phyloP scores from a whole-genome alignment of 2,113 vertebrate genomes.

The Monopterus albus region DNA sequence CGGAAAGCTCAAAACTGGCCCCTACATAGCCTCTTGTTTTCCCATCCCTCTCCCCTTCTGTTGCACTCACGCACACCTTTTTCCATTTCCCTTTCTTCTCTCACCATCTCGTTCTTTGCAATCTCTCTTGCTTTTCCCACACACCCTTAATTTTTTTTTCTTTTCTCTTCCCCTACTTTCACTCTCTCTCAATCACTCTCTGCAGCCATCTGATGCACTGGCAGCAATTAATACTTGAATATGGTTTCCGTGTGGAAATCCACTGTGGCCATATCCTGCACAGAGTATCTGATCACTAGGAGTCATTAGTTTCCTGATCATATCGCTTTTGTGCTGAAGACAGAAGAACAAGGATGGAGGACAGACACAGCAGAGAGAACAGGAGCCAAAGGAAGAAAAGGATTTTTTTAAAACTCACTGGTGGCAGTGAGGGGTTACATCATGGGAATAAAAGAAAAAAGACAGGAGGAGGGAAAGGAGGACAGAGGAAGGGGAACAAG shows the following conservation, averaged over 20 bases:
- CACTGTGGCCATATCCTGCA: conserved; percentile 48
- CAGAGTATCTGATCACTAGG: conserved; percentile 45
- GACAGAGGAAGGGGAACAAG: conserved; percentile 24
- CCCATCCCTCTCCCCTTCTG: conserved; percentile 1
- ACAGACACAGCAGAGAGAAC: conserved; percentile 4
- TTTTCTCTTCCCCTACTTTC: neutral
- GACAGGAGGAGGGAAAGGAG: conserved; percentile 23
- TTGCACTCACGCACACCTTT: neutral
- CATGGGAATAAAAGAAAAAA: conserved; percentile 46
- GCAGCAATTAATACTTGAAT: conserved; percentile 46
- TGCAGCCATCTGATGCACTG: conserved; percentile 9
- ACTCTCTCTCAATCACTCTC: conserved; percentile 14
- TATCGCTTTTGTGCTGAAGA: conserved; percentile 27
- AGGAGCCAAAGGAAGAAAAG: neutral
- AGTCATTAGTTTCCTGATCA: conserved; percentile 62
- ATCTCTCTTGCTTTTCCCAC: neutral
- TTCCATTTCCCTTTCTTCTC: conserved; percentile 19
- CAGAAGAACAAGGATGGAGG: neutral
- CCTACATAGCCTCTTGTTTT: conserved; percentile 47
- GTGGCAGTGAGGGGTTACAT: conserved; percentile 19
- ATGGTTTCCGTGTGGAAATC: conserved; percentile 33
- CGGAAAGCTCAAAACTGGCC: conserved; percentile 52
- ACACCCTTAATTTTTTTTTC: neutral
- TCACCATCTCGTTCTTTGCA: neutral
- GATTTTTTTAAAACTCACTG: neutral